Conservation (phyloP, 1,140 invertebrate species). For the Heliconius nattereri region DNA sequence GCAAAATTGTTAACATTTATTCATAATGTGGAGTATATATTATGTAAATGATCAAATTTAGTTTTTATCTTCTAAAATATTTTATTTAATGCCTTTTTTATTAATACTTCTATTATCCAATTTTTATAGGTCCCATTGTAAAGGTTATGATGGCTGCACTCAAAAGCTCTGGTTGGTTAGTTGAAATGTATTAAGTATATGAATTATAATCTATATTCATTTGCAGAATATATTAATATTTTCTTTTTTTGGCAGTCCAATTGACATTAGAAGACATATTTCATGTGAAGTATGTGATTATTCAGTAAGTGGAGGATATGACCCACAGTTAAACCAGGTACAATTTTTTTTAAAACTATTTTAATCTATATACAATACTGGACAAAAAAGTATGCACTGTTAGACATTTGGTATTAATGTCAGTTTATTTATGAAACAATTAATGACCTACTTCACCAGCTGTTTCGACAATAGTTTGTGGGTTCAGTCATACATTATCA, state of each 20-base stretch:
- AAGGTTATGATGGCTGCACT: conserved; percentile 93
- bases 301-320: conserved; percentile 94
- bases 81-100: neutral
- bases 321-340: conserved; percentile 93
- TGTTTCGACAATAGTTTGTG: no score
- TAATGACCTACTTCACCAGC: no score
- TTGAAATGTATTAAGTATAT: conserved; percentile 40
- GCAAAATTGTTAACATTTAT: neutral
- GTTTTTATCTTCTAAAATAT: neutral
- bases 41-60: neutral
- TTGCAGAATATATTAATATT: conserved; percentile 23
- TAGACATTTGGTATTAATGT: no score
- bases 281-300: conserved; percentile 94
- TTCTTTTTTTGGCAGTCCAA: conserved; percentile 59
- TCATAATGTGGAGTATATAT: neutral
- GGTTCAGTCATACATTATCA: no score
- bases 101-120: neutral
- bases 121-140: conserved; percentile 87
- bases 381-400: no score
- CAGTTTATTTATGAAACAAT: no score
- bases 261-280: conserved; percentile 93
- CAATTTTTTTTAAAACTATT: neutral
- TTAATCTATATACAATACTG: no score
- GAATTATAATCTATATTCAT: neutral
- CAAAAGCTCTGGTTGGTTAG: conserved; percentile 91